Percentiles rank a stretch among this genome's conserved stretches.
These are phyloP conservation scores for Lepilemur septentrionalis DNA, from an alignment of 2,797 vertebrate species.

Conservation along the genomic window DNA sequence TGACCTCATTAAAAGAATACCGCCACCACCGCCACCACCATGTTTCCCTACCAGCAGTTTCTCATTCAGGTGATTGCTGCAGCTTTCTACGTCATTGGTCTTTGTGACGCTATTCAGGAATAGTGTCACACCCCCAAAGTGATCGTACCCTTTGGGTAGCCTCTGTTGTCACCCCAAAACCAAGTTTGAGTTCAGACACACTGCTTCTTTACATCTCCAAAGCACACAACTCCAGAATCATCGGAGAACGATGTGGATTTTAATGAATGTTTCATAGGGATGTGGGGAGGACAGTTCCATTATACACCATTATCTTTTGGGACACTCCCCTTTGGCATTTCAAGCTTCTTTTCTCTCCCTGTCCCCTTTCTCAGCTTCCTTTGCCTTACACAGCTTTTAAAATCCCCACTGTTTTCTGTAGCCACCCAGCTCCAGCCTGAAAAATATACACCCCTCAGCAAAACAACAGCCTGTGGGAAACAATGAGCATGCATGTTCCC, in stretches of 20 bases:
- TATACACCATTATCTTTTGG: neutral
- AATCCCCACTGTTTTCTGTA: neutral
- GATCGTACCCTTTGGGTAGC: neutral
- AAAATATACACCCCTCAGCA: neutral
- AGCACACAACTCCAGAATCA: neutral
- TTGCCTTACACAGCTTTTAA: neutral
- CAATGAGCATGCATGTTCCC: neutral
- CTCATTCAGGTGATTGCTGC: neutral
- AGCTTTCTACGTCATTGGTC: rapidly evolving
- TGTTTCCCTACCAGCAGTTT: neutral
- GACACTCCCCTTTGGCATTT: neutral
- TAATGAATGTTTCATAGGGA: neutral
- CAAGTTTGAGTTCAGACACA: neutral
- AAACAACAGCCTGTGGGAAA: neutral
- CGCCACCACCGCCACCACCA: neutral
- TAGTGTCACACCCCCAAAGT: neutral
- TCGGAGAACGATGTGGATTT: neutral
- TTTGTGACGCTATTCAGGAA: neutral
- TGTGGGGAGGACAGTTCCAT: neutral
- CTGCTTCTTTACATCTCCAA: neutral
- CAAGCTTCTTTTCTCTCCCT: neutral
- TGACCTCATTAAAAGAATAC: neutral
- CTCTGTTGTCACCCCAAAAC: neutral
- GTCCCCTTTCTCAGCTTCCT: neutral
- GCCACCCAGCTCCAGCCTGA: neutral